Base-by-base conservation (phyloP, 2,888 invertebrate genomes). In the Boloria euphrosyne region DNA sequence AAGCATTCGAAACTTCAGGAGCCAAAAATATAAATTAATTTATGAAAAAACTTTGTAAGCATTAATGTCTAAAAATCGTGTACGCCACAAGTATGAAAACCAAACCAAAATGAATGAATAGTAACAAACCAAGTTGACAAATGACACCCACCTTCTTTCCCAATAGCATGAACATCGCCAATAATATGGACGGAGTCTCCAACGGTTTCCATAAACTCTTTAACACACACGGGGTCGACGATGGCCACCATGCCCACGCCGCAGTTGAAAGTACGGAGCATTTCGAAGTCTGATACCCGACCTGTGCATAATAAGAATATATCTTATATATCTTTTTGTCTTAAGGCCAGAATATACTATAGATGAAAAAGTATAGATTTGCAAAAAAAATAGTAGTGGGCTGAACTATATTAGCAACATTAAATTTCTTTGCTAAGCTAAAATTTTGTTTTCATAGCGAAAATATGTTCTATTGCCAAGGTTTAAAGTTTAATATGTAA, bases 251-350 rank as follows among this genome's bases (percentile, higher is more conserved):
- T 96, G 0, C 99, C 99, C 51, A 99, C 93, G 0, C 99, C 99
- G 87, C 98, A 99, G 90, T 99, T 99, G 86, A 99, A 98, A 0
- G 98, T 98, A 57, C 96, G 93, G 14, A 97, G 91, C 95, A 99
- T 95, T 82, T 98, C 97, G 65, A 92, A 86, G 77, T 96, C 94
- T 3, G 93, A 94, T 0, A 99, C 94, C 57, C 94, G 93, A 16
- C 97, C 96, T 95, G n/a, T 38, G 27, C 14, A 52, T 14, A 22
- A 13, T 3, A 49, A 17, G 22, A 47, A 4, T 31, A n/a, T 38
- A 49, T 16, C 16, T 13, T 1, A 13, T 17, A 43, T 22, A 58
- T 7, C 18, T 57, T n/a, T n/a, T n/a, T n/a, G n/a, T n/a, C 13
- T 27, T n/a, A 13, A 27, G 14, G 22, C n/a, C n/a, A 18, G n/a